Evolutionary conservation across 2,888 invertebrate genomes (phyloP).

Genomic region (Ischnus inquisitorius): DNA sequence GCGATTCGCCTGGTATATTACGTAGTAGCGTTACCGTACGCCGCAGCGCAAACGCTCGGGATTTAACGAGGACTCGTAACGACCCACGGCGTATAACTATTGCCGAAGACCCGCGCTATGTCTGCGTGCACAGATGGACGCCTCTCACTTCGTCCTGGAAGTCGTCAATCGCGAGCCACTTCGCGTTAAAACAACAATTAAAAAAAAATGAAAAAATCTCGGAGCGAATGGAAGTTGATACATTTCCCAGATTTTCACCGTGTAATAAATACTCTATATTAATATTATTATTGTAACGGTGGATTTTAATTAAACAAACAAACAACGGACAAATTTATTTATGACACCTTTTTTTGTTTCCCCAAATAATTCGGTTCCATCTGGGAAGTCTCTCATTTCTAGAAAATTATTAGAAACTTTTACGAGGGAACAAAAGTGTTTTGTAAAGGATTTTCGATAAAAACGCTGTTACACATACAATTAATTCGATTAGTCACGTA

Average conservation of each 20-base stretch:
- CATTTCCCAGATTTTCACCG: no score
- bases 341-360: no score
- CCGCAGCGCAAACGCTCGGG: conserved; percentile 21
- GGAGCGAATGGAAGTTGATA: not conserved
- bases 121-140: not conserved
- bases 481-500: not conserved
- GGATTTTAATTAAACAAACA: no score
- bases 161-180: conserved; percentile 4
- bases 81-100: conserved; percentile 13
- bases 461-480: not conserved
- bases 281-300: no score
- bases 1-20: conserved; percentile 25
- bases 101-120: conserved; percentile 13
- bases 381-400: no score
- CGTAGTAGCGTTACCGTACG: conserved; percentile 16
- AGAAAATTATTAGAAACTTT: no score
- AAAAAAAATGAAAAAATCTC: not conserved
- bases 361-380: no score
- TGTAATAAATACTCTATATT: no score
- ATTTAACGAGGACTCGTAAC: conserved; percentile 45
- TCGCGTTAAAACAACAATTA: not conserved
- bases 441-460: no score
- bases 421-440: no score
- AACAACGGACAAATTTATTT: no score
- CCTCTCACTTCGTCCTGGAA: conserved; percentile 17